Base-by-base conservation (phyloP, 2,888 invertebrate genomes). In the Tetropium fuscum region DNA sequence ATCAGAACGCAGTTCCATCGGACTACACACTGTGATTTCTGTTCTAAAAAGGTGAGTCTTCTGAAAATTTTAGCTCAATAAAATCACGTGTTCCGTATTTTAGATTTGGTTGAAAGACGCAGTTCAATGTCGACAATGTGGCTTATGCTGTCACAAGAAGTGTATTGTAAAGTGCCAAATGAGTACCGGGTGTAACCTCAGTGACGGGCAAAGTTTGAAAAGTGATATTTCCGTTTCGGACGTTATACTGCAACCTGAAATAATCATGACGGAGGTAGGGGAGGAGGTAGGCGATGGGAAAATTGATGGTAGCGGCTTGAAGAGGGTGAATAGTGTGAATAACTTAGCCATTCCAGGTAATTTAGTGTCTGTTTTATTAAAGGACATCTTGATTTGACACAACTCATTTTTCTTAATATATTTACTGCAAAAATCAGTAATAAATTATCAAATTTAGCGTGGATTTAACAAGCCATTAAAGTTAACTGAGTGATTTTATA, bases 61-160 rank as follows among this genome's bases (percentile, higher is more conserved):
- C n/a, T n/a, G n/a, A n/a, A n/a, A n/a, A n/a, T n/a, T n/a, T n/a
- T n/a, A n/a, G n/a, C n/a, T n/a, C n/a, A 38, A 7, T 19, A 27
- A 44, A 16, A 27, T 44, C 3, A 13, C 25, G 3, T 41, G 25
- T 27, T 8, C 5, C 7, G 1, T 27, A 27, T 19, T 47, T 19
- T 47, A 95, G 92, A 97, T 98, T 72, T 98, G 98, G 98, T 83
- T 98, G 62, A 97, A 97, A 83, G 95, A 95, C 74, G 98, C 96
- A 2, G 93, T 95, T 74, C 94, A 95, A 77, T 98, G 98, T 81
- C 87, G 89, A 49, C 90, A 90, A 64, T 98, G 98, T 77, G 88
- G 90, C 0, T 89, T 97, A 84, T 93, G 94, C 69, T 97, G 97
- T 78, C 98, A 98, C 82, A 97, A 97, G 82, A 98, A 98, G 79